Percentiles rank a stretch among this genome's conserved stretches.
Conservation (phyloP, 2,888 invertebrate genomes). For the Tridacna crocea region DNA sequence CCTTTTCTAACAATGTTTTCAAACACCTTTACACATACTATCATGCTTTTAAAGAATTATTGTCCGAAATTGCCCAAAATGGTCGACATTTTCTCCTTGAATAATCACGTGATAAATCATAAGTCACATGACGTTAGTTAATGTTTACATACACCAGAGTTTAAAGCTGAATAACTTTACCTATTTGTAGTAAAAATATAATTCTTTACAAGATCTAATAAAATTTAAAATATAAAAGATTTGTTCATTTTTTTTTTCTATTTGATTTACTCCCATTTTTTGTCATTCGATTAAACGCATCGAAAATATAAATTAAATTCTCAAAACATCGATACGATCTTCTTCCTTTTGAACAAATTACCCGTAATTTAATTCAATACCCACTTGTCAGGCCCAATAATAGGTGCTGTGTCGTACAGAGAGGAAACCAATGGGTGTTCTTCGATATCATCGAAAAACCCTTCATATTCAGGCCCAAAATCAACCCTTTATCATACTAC, state of each 20-base stretch:
- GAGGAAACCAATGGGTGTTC: conserved; percentile 45
- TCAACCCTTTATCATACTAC: too few relatives aligned
- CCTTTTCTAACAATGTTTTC: too few relatives aligned
- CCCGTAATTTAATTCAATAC: conserved; percentile 35
- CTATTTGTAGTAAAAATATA: not conserved
- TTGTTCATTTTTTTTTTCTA: not conserved
- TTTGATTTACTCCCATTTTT: conserved; percentile 4
- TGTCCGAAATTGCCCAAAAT: too few relatives aligned
- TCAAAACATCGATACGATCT: conserved; percentile 16
- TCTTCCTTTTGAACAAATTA: conserved; percentile 21
- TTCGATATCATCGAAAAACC: conserved; percentile 32
- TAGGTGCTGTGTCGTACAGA: conserved; percentile 1
- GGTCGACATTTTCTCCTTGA: too few relatives aligned
- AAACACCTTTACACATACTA: too few relatives aligned
- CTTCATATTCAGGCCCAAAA: conserved; percentile 42
- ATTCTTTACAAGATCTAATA: not conserved
- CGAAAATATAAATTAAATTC: conserved; percentile 18
- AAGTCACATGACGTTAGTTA: not conserved
- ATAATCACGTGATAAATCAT: not conserved
- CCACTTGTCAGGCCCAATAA: conserved; percentile 18
- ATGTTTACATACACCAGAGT: conserved; percentile 5
- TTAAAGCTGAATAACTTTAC: not conserved
- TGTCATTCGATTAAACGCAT: conserved; percentile 10
- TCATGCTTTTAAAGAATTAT: too few relatives aligned
- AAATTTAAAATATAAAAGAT: not conserved